Conservation (phyloP, 2,797 vertebrate species). For the Sebastes minor region DNA sequence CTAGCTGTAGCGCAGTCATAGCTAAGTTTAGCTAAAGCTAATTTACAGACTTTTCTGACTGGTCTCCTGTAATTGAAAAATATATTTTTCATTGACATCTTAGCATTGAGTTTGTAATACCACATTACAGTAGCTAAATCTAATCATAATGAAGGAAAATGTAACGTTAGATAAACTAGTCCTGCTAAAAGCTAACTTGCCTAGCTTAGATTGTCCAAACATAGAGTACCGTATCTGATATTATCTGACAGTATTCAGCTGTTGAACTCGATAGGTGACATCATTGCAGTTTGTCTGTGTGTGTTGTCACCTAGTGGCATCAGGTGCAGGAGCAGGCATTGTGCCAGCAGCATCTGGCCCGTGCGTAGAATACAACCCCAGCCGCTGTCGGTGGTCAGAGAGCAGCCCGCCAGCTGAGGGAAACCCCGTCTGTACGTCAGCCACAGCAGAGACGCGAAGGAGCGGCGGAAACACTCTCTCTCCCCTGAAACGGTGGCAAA, state of each 20-base stretch:
- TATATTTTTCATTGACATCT: not conserved
- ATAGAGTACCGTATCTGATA: not conserved
- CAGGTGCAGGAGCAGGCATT: constrained; percentile 85
- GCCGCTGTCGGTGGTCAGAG: constrained; percentile 89
- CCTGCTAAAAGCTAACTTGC: not conserved
- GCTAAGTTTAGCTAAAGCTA: not conserved
- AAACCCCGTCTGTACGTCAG: constrained; percentile 91
- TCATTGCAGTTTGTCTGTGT: not conserved
- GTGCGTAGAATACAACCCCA: constrained; percentile 93
- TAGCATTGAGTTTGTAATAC: not conserved
- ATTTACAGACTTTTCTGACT: not conserved
- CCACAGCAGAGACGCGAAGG: constrained; percentile 88
- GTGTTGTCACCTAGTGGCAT: constrained; percentile 83
- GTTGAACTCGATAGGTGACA: not conserved
- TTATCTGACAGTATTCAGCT: not conserved
- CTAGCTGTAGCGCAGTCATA: not conserved
- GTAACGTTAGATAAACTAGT: not conserved
- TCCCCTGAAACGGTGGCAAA: constrained; percentile 72
- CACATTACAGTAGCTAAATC: not conserved
- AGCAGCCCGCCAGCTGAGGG: constrained; percentile 76
- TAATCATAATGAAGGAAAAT: not conserved
- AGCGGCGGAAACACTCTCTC: constrained; percentile 80
- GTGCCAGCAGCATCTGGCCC: constrained; percentile 92
- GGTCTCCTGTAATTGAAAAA: not conserved
- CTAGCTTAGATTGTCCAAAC: not conserved